A percentile compares a stretch with the other conserved stretches of the same genome.
Conservation (phyloP, 2,888 invertebrate genomes). For the Agonopterix subpropinquella region DNA sequence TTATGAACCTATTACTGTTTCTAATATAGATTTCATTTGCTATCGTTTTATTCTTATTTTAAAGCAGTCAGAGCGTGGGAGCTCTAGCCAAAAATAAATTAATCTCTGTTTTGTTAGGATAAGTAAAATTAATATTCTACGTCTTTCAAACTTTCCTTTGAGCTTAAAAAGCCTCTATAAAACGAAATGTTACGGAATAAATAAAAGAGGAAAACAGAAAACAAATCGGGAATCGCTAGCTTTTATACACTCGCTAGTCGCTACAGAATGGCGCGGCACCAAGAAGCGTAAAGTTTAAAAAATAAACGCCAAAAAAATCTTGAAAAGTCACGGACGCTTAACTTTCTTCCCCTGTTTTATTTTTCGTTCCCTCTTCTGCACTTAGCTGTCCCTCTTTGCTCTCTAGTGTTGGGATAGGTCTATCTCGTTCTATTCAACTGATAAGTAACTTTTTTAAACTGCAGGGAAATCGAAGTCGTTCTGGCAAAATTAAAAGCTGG, state of each 20-base stretch:
- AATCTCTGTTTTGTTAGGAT: not conserved
- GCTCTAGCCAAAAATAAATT: not conserved
- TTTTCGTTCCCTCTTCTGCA: slow-evolving; percentile 66
- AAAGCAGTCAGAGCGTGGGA: slow-evolving; percentile 10
- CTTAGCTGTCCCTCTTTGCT: slow-evolving; percentile 36
- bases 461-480: slow-evolving; percentile 70
- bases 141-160: not conserved
- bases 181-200: slow-evolving; percentile 40
- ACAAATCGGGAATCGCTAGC: slow-evolving; percentile 58
- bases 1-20: slow-evolving; percentile 64
- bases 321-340: slow-evolving; percentile 77
- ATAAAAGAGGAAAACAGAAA: slow-evolving; percentile 51
- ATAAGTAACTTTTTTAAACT: slow-evolving; percentile 73
- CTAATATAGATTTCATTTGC: slow-evolving; percentile 64
- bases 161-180: slow-evolving; percentile 17
- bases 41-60: slow-evolving; percentile 34
- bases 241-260: slow-evolving; percentile 58
- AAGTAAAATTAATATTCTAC: not conserved
- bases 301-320: slow-evolving; percentile 72
- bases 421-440: slow-evolving; percentile 58
- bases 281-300: slow-evolving; percentile 67
- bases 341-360: slow-evolving; percentile 75
- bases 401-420: slow-evolving; percentile 30
- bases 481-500: slow-evolving; percentile 69
- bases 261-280: slow-evolving; percentile 35